Evolutionary conservation across 2,113 vertebrate genomes (phyloP).

Genomic region (Xerus inauris): DNA sequence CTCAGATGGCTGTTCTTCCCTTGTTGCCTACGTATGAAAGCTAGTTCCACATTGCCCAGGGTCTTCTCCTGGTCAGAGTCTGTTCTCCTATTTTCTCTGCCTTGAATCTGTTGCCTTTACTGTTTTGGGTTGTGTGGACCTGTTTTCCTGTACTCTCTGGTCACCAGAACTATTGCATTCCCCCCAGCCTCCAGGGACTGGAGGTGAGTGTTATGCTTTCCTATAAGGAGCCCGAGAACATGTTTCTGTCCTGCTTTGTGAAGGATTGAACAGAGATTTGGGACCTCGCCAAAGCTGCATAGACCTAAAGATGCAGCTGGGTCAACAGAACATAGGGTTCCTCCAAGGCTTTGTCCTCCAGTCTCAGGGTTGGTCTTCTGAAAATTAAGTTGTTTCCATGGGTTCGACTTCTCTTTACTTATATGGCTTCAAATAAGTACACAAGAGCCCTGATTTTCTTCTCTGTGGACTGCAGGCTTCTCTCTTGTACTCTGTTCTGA

Average conservation of each 20-base stretch:
- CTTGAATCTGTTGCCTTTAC: neutral
- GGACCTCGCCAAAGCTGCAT: neutral
- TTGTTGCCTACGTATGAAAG: neutral
- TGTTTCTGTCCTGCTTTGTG: neutral
- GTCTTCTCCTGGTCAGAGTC: neutral
- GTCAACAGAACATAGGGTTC: neutral
- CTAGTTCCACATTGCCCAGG: neutral
- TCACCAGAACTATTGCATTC: neutral
- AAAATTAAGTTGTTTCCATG: neutral
- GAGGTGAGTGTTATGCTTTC: fast-evolving
- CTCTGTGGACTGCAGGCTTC: too few species aligned
- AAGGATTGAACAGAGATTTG: neutral
- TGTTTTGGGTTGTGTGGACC: neutral
- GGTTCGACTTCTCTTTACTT: neutral
- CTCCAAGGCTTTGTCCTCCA: neutral
- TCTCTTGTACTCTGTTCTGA: neutral
- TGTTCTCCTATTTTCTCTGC: neutral
- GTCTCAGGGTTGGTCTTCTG: neutral
- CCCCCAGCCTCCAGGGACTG: neutral
- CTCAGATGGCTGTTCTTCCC: neutral
- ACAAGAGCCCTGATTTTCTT: neutral
- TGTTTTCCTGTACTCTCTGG: neutral
- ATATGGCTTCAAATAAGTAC: neutral
- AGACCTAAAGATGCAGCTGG: neutral
- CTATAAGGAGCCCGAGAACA: neutral